Conservation (phyloP, 2,888 invertebrate genomes). For the Hypercompe scribonia region DNA sequence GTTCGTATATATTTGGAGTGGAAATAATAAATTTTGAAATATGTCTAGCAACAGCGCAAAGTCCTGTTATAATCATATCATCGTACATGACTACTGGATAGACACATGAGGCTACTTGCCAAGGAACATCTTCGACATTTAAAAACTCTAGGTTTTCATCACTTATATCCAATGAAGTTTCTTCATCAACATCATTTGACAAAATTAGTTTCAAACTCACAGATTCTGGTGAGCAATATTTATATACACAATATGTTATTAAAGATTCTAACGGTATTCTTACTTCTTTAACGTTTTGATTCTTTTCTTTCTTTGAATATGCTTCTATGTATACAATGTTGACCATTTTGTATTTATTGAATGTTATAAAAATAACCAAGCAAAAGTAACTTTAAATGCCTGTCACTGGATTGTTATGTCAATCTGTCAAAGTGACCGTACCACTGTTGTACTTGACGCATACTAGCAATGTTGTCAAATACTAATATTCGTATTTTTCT, state of each 20-base stretch:
- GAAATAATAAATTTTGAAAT: slow-evolving; percentile 65
- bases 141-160: slow-evolving; percentile 67
- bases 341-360: slow-evolving; percentile 42
- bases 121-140: slow-evolving; percentile 72
- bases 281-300: slow-evolving; percentile 51
- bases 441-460: not conserved
- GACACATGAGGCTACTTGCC: slow-evolving; percentile 81
- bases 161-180: slow-evolving; percentile 54
- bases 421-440: too few relatives aligned
- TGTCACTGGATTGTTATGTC: too few relatives aligned
- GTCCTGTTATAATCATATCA: slow-evolving; percentile 90
- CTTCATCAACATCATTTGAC: slow-evolving; percentile 50
- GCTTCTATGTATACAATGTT: slow-evolving; percentile 69
- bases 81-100: slow-evolving; percentile 89
- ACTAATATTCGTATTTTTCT: not conserved
- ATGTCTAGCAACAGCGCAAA: slow-evolving; percentile 89
- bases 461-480: not conserved
- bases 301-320: slow-evolving; percentile 55
- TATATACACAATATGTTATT: slow-evolving; percentile 87
- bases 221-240: slow-evolving; percentile 83
- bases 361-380: not conserved
- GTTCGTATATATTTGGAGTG: slow-evolving; percentile 57
- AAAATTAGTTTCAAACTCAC: slow-evolving; percentile 78
- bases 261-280: slow-evolving; percentile 87
- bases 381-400: not conserved